These are phyloP conservation scores for Cantharis nigra DNA, from an alignment of 2,888 invertebrate species.

Conservation along the genomic window DNA sequence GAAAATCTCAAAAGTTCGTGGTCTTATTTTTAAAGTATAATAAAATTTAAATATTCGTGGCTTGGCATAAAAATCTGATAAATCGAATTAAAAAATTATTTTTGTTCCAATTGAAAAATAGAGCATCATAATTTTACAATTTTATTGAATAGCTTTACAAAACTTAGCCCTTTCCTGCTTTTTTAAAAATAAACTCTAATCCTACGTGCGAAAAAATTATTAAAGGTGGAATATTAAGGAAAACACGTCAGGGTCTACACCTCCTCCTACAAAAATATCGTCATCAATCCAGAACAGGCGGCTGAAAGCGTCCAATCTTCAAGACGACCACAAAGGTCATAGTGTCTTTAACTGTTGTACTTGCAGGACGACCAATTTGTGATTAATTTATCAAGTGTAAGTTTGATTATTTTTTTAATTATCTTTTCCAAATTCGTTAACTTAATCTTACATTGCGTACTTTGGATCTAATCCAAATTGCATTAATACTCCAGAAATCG, in stretches of 20 bases:
- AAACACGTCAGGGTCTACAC: conserved; percentile 4
- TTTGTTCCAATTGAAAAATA: not conserved
- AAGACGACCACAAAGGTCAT: conserved; percentile 17
- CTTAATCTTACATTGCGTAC: not conserved
- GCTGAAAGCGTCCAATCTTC: conserved; percentile 13
- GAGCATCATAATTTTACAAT: not conserved
- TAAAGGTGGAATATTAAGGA: not conserved
- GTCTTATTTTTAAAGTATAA: not conserved
- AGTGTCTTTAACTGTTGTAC: conserved; percentile 20
- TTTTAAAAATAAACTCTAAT: not conserved
- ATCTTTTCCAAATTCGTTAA: not conserved
- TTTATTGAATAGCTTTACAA: not conserved
- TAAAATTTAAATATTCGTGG: not conserved
- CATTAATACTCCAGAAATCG: not conserved
- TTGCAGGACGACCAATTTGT: not conserved
- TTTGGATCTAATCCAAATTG: not conserved
- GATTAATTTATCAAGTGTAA: conserved; percentile 2
- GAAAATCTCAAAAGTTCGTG: not conserved
- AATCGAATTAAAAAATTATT: not conserved
- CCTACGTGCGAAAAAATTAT: not conserved
- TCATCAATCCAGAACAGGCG: conserved; percentile 24
- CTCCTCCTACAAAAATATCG: conserved; percentile 20
- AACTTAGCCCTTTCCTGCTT: not conserved
- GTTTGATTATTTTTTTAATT: not conserved
- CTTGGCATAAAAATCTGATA: not conserved